Base-by-base conservation (phyloP, 2,888 invertebrate species). In the Plagiodera versicolora region DNA sequence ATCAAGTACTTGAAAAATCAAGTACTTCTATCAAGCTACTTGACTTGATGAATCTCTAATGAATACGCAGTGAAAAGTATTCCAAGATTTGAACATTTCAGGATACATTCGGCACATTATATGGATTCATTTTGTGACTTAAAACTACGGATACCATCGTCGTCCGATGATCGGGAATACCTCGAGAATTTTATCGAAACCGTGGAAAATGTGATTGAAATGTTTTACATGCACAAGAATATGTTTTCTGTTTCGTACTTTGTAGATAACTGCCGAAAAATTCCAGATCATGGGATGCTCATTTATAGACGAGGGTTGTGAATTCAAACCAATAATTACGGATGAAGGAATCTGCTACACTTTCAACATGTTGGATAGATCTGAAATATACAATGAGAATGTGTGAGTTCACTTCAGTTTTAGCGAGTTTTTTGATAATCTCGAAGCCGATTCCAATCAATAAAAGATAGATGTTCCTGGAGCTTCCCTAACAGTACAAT, bases 261-360 rank as follows among this genome's bases (percentile, higher is more conserved):
- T 39, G 2, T n/a, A 39, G 39, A 39, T 39, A 39, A 39, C 14
- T 32, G 4, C 9, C 28, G 5, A 4, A 11, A 11, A 32, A 10
- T 32, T 2, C 10, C 32, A 8, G 32, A 9, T 32, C 11, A 32
- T 32, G 11, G 10, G 11, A 9, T 32, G 32, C 32, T 9, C 5
- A 32, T 32, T 32, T 11, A 39, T 39, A 11, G 11, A 39, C 2
- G 55, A 57, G n/a, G 54, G 60, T 18, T 73, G 72, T 46, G 44
- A 56, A 0, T 72, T 72, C 39, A 65, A 66, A 32, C 73, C 72
- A 19, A 57, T 87, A 0, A 87, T 89, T 70, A 89, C 89, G 0
- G 89, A 89, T 68, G 89, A 89, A 73, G 90, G 90, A 0, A 78
- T 87, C 1, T 90, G 90, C 70, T 88, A 86, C 64, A 87, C 88